Evolutionary conservation across 2,113 vertebrate species (phyloP).

Genomic region (Elanus axillaris): DNA sequence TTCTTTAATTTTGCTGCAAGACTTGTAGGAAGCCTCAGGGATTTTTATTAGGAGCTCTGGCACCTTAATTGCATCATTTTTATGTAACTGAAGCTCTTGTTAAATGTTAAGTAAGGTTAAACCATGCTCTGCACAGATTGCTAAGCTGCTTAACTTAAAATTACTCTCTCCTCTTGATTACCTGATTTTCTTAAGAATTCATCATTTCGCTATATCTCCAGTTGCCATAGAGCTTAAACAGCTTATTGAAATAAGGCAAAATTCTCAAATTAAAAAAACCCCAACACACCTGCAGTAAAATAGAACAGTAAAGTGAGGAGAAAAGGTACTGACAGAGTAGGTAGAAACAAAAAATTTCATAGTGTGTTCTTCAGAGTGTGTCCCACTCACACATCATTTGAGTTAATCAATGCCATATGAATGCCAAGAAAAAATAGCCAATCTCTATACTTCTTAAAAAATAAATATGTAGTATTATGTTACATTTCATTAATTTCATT

Average conservation of each 20-base stretch:
- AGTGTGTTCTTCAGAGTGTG: neutral
- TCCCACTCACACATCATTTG: neutral
- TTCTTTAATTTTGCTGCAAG: neutral
- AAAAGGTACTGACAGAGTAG: neutral
- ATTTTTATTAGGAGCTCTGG: neutral
- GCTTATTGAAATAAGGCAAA: neutral
- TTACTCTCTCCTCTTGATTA: neutral
- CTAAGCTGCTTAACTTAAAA: neutral
- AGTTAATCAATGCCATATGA: neutral
- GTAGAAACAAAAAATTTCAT: neutral
- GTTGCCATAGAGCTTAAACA: neutral
- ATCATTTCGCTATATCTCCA: neutral
- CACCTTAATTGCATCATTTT: neutral
- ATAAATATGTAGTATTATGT: neutral
- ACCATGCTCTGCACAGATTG: neutral
- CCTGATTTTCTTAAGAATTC: neutral
- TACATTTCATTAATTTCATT: neutral
- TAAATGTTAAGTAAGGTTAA: neutral
- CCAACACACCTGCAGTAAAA: neutral
- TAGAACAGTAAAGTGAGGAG: neutral
- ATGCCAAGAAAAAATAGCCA: neutral
- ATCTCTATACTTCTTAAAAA: neutral
- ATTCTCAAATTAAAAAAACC: neutral
- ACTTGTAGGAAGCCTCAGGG: neutral
- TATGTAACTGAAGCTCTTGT: neutral